Evolutionary conservation across 2,113 vertebrate species (phyloP), one percentile per base, ranked within the genome.

Genomic region (Heterochromis multidens): DNA sequence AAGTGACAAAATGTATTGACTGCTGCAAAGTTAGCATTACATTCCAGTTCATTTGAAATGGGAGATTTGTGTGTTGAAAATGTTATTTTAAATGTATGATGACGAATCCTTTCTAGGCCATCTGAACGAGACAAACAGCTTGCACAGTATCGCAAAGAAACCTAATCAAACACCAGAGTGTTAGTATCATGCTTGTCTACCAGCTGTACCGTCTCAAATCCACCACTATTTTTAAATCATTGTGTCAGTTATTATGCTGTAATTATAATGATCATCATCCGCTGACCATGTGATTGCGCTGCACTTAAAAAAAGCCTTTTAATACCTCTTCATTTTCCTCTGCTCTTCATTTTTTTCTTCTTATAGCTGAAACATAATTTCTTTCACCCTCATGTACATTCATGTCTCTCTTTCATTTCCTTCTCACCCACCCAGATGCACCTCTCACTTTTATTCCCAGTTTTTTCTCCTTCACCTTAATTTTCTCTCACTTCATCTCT

Each of bases 401-500:
- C 43, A 70, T 46, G 14, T 35, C 46, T 17, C 14, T 21, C 9
- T 40, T 31, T 27, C 7, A 12, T 46, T 65, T 83, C 72, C 31
- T 62, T 56, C 35, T 37, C 77, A 13, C 59, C 60, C 76, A 2
- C 67, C 29, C 57, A 17, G 10, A 40, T 56, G 63, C 59, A 54
- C 21, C 37, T 57, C 60, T 59, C 52, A 3, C 62, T 52, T 81
- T 62, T 23, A 43, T 49, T 59, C 49, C 25, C 49, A 52, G 3
- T 74, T 74, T 52, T 11, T 0, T 9, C 65, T 6, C 8, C 49
- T 65, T 40, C 61, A 17, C 21, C 67, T 57, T 61, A n/a, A 78
- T 59, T 80, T 56, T 59, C 81, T 77, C 77, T 88, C 23, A 29
- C 37, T 84, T 40, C 72, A 40, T 58, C 63, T 89, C 40, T 67